Percentiles rank a stretch among this genome's conserved stretches.
Evolutionary conservation across 1,140 invertebrate species (phyloP).

Genomic region (Diachasma alloeum): DNA sequence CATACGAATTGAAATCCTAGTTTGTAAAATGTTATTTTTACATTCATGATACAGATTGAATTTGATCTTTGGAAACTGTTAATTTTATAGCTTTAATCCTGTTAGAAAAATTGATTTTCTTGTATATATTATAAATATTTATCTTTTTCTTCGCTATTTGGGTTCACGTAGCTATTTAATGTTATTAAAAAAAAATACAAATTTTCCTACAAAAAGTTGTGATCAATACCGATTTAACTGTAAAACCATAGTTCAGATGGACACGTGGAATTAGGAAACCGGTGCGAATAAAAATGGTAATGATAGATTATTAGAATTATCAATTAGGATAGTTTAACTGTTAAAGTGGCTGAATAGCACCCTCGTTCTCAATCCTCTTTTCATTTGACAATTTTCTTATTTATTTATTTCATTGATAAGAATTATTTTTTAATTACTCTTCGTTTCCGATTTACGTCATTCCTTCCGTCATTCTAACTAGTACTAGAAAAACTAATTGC

Average conservation of each 20-base stretch:
- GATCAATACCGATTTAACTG: background rate
- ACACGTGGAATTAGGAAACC: background rate
- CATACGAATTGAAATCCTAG: background rate
- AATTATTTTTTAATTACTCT: background rate
- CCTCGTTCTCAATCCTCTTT: background rate
- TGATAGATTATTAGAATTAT: background rate
- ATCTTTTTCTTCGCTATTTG: background rate
- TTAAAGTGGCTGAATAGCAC: background rate
- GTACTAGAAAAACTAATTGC: background rate
- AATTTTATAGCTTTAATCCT: background rate
- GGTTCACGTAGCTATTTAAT: background rate
- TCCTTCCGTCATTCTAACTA: background rate
- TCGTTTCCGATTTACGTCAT: background rate
- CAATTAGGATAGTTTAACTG: background rate
- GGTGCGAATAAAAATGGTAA: background rate
- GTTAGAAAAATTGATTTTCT: background rate
- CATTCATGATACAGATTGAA: background rate
- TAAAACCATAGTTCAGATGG: background rate
- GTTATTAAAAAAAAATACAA: background rate
- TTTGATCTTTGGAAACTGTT: background rate
- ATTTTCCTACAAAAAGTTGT: background rate
- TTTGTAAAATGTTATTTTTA: conserved; percentile 2
- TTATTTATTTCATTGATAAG: conserved; percentile 5
- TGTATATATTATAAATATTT: conserved; percentile 8
- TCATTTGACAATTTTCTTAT: background rate